phyloP scores from a whole-genome alignment of 2,888 invertebrate genomes.

The Acanthosoma haemorrhoidale region DNA sequence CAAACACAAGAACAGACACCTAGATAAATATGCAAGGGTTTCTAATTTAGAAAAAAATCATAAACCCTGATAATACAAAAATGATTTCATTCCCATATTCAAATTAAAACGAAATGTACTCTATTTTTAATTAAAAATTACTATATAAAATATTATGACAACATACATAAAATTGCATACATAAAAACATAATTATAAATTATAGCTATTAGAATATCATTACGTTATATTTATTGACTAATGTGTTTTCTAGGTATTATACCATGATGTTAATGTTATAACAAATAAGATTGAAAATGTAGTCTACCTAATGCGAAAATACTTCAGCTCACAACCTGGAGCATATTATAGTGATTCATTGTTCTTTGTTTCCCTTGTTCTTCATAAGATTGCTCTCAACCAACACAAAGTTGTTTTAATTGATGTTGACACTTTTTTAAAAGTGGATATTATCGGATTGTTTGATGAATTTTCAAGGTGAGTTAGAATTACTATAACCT shows the following conservation, averaged over 20 bases:
- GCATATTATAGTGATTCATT: slow-evolving; percentile 72
- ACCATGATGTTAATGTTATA: slow-evolving; percentile 59
- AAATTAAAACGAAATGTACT: too few species aligned
- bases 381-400: slow-evolving; percentile 59
- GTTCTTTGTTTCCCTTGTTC: slow-evolving; percentile 69
- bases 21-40: too few species aligned
- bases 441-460: slow-evolving; percentile 59
- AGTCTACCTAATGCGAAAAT: slow-evolving; percentile 61
- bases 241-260: slow-evolving; percentile 48
- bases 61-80: too few species aligned
- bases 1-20: too few species aligned
- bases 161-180: too few species aligned
- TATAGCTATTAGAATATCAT: too few species aligned
- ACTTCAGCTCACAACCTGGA: slow-evolving; percentile 56
- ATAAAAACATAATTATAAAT: too few species aligned
- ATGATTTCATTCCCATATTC: too few species aligned
- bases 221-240: neutral
- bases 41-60: too few species aligned
- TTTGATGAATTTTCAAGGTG: slow-evolving; percentile 60
- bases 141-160: too few species aligned
- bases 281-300: slow-evolving; percentile 57
- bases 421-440: slow-evolving; percentile 72
- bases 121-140: too few species aligned
- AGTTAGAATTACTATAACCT: slow-evolving; percentile 36
- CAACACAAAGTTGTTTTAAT: slow-evolving; percentile 62